Conservation (phyloP, 2,797 vertebrate genomes). For the Phylloscopus collybita region DNA sequence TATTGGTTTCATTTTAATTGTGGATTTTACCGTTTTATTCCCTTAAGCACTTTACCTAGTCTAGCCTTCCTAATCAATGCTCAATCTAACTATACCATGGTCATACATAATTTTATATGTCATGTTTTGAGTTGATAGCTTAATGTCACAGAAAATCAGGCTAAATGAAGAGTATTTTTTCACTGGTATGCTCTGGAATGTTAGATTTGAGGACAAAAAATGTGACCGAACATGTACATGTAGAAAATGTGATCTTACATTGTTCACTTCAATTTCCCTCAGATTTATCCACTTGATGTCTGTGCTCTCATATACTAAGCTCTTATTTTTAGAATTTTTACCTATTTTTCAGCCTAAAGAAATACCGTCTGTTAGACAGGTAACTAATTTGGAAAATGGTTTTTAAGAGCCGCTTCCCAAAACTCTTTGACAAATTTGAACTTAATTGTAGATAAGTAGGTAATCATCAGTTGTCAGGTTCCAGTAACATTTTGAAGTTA, state of each 20-base stretch:
- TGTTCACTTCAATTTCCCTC: not conserved
- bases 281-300: not conserved
- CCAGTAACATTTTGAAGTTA: not conserved
- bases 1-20: not conserved
- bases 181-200: not conserved
- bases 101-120: not conserved
- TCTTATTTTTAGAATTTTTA: not conserved
- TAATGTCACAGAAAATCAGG: not conserved
- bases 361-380: not conserved
- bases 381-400: not conserved
- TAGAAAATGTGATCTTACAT: not conserved
- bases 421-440: not conserved
- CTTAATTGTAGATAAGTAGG: not conserved
- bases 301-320: not conserved
- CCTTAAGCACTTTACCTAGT: not conserved
- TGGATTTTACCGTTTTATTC: not conserved
- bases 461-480: not conserved
- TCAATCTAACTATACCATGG: not conserved
- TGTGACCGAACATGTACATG: not conserved
- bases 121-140: not conserved
- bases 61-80: not conserved
- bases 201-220: not conserved
- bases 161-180: not conserved
- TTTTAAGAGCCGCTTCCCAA: not conserved
- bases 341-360: not conserved